These are phyloP conservation scores for Spodoptera frugiperda DNA, from an alignment of 1,140 invertebrate genomes.

Conservation along the genomic window DNA sequence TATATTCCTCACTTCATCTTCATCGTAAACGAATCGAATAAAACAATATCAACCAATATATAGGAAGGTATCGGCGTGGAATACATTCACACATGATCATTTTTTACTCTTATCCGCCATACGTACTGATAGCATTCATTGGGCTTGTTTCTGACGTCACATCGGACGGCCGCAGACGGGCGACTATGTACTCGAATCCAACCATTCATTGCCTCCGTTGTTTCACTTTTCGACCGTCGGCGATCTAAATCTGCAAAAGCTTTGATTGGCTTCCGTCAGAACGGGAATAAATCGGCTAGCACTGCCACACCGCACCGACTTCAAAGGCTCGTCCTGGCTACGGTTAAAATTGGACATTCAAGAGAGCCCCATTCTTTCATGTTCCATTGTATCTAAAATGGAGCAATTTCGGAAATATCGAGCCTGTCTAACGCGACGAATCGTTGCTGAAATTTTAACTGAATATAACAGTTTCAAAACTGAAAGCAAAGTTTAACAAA, in stretches of 20 bases:
- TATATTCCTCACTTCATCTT: neutral
- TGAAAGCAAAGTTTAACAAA: slow-evolving; percentile 59
- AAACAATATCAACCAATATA: neutral
- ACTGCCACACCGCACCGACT: slow-evolving; percentile 38
- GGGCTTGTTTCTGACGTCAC: slow-evolving; percentile 10
- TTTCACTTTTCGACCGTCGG: slow-evolving; percentile 57
- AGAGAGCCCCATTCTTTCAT: slow-evolving; percentile 47
- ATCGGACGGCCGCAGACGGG: slow-evolving; percentile 20
- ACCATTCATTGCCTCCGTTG: slow-evolving; percentile 53
- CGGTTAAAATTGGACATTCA: slow-evolving; percentile 52
- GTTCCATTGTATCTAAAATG: slow-evolving; percentile 43
- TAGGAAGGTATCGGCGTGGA: neutral
- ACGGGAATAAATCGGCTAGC: slow-evolving; percentile 54
- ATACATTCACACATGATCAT: neutral
- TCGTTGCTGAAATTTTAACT: slow-evolving; percentile 37
- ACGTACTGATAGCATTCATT: slow-evolving; percentile 15
- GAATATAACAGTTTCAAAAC: slow-evolving; percentile 41
- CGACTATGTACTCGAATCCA: slow-evolving; percentile 29
- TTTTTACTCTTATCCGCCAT: slow-evolving; percentile 24
- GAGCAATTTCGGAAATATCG: slow-evolving; percentile 28
- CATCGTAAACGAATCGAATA: neutral
- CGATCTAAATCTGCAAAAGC: slow-evolving; percentile 74
- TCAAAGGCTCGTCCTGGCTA: slow-evolving; percentile 55
- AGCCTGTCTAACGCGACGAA: slow-evolving; percentile 19
- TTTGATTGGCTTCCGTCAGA: slow-evolving; percentile 57